These are phyloP conservation scores for Argentina silus DNA, from an alignment of 2,797 vertebrate species.

Conservation along the genomic window DNA sequence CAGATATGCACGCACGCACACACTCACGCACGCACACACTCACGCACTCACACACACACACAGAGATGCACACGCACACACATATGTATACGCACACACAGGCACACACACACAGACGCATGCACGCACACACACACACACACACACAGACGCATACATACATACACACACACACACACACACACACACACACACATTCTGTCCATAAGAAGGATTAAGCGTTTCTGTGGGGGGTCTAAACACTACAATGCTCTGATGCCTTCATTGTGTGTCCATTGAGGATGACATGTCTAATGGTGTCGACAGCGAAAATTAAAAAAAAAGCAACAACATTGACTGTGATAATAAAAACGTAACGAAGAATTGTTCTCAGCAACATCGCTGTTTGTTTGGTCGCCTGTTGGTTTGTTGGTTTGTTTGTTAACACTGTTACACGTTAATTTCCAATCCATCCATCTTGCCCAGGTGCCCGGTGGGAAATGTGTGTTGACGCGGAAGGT, in stretches of 20 bases:
- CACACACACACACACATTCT: slow-evolving; percentile 21
- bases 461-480: background rate
- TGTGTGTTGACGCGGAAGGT: background rate
- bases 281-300: background rate
- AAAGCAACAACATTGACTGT: background rate
- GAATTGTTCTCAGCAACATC: background rate
- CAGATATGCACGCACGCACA: too few species aligned
- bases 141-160: background rate
- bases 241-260: background rate
- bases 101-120: slow-evolving; percentile 18
- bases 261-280: background rate
- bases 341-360: background rate
- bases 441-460: background rate
- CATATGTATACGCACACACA: background rate
- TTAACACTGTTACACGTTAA: background rate
- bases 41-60: background rate
- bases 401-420: too few species aligned
- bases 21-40: too few species aligned
- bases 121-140: background rate
- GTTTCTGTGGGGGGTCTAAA: background rate
- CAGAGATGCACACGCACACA: background rate
- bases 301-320: background rate
- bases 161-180: slow-evolving; percentile 3
- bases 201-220: slow-evolving; percentile 3
- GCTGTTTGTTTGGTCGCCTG: background rate